phyloP scores from a whole-genome alignment of 2,888 invertebrate species.

The Listrodromus nycthemerus region DNA sequence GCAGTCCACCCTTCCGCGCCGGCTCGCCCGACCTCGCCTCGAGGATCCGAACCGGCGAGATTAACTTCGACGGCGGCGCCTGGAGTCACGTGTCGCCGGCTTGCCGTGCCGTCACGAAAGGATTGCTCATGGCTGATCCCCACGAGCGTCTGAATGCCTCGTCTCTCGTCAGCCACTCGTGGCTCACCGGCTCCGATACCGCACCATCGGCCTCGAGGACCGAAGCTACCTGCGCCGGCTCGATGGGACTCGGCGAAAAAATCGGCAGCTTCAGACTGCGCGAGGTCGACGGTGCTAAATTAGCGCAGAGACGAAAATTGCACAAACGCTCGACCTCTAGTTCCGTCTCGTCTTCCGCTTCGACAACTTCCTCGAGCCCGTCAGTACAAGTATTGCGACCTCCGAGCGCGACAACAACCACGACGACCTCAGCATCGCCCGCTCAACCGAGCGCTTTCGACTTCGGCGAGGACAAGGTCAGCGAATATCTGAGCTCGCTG shows the following conservation, averaged over 20 bases:
- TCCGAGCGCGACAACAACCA: constrained; percentile 72
- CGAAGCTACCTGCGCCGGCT: constrained; percentile 15
- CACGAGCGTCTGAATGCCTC: constrained; percentile 89
- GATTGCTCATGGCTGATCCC: constrained; percentile 93
- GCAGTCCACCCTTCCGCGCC: constrained; percentile 94
- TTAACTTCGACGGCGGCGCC: constrained; percentile 89
- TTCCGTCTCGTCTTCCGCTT: constrained; percentile 84
- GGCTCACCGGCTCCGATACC: constrained; percentile 85
- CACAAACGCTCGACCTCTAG: constrained; percentile 86
- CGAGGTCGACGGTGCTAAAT: constrained; percentile 89
- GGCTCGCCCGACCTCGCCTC: constrained; percentile 91
- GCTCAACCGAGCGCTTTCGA: constrained; percentile 83
- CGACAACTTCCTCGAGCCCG: constrained; percentile 80
- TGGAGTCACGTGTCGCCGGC: constrained; percentile 91
- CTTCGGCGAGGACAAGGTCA: constrained; percentile 85
- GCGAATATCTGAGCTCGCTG: constrained; percentile 85
- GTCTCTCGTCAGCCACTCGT: constrained; percentile 89
- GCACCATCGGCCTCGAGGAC: not conserved
- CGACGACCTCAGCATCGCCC: constrained; percentile 75
- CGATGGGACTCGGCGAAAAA: constrained; percentile 88
- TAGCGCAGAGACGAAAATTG: constrained; percentile 89
- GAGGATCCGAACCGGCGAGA: constrained; percentile 91
- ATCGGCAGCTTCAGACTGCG: constrained; percentile 90
- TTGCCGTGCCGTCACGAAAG: constrained; percentile 91
- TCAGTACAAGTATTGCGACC: constrained; percentile 74